Evolutionary conservation across 1,140 invertebrate genomes (phyloP).

Genomic region (Hesperophylax magnus): DNA sequence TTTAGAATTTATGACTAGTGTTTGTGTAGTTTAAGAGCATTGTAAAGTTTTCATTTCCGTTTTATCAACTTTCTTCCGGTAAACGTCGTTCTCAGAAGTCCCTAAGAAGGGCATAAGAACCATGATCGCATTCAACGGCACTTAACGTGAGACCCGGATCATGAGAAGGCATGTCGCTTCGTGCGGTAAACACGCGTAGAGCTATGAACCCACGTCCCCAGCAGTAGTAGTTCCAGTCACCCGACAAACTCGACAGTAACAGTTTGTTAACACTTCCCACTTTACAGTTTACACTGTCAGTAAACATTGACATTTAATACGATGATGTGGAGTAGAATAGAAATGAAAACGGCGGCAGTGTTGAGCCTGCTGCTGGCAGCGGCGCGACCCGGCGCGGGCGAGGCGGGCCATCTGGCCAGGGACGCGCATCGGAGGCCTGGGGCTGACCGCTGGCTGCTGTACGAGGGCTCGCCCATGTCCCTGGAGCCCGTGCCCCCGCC

Average conservation of each 20-base stretch:
- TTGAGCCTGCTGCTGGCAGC: slow-evolving; percentile 34
- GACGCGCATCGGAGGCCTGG: slow-evolving; percentile 49
- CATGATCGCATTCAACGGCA: slow-evolving; percentile 56
- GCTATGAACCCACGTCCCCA: slow-evolving; percentile 36
- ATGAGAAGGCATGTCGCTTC: slow-evolving; percentile 33
- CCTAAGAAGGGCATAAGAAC: slow-evolving; percentile 36
- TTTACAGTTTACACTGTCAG: background rate
- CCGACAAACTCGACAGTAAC: background rate
- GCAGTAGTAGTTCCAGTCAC: background rate
- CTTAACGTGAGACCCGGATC: slow-evolving; percentile 42
- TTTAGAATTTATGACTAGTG: background rate
- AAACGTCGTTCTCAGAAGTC: background rate
- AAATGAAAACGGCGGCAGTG: slow-evolving; percentile 39
- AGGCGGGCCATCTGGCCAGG: slow-evolving; percentile 45
- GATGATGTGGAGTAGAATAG: slow-evolving; percentile 40
- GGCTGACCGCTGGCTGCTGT: slow-evolving; percentile 54
- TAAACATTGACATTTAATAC: slow-evolving; percentile 34
- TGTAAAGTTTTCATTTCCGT: background rate
- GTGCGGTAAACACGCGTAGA: slow-evolving; percentile 24
- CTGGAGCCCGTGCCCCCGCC: slow-evolving; percentile 49
- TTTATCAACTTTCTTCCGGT: background rate
- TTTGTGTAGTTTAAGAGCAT: background rate
- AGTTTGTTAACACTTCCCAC: background rate
- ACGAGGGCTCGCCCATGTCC: slow-evolving; percentile 46
- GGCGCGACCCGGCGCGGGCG: slow-evolving; percentile 35